Evolutionary conservation across 2,888 invertebrate species (phyloP), one percentile per base, ranked within the genome.

Genomic region (Callimorpha dominula): DNA sequence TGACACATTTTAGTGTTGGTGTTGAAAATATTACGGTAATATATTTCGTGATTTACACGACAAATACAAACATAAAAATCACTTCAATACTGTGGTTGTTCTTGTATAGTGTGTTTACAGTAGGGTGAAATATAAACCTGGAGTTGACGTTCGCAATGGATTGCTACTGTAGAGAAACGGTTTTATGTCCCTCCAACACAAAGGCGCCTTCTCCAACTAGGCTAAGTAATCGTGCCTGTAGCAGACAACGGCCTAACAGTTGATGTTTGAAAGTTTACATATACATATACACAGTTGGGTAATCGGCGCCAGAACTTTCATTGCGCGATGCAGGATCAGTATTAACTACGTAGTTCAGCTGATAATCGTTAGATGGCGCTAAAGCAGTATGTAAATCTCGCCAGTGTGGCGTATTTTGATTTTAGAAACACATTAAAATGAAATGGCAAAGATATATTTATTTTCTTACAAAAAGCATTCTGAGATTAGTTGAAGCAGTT

Each of bases 1-100:
- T 60, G 78, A 80, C 9, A 31, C 49, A 15, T 50, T 49, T 65
- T 65, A 8, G 65, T 52, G n/a, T 66, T 15, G 40, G 31, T 66
- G 31, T 65, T 65, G 65, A 46, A n/a, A 65, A 65, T 65, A 49
- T 20, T 20, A 9, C 20, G 57, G 20, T 57, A 57, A 12, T 57
- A 57, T 20, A 57, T 20, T 20, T 20, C 57, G 8, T 11, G 20
- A 57, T 57, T 57, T 57, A 20, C n/a, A 20, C 57, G 20, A 20
- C 57, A 57, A 57, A 57, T 57, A 4, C 20, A n/a, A 20, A 57
- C 0, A 20, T 20, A 8, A 4, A 57, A 11, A 4, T 20, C 2
- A 31, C 11, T 12, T 5, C 4, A 20, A 57, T 20, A 5, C 20
- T 57, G 54, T 57, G 8, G 11, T n/a, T 11, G 20, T 20, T 31